Conservation (phyloP, 2,113 vertebrate genomes). For the Sinocyclocheilus grahami region DNA sequence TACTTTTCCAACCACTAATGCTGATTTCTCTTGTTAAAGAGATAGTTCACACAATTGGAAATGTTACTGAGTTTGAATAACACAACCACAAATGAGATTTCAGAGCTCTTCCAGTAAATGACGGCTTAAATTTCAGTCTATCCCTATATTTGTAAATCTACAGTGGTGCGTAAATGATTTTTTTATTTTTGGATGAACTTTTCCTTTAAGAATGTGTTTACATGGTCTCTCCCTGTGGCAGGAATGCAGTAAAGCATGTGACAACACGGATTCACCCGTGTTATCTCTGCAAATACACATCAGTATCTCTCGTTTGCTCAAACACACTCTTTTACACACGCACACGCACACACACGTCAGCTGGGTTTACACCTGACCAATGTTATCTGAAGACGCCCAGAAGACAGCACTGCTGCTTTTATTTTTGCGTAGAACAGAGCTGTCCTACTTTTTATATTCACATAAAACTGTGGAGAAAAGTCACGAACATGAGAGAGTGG, state of each 20-base stretch:
- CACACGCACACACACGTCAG: background rate
- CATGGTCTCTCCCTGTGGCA: background rate
- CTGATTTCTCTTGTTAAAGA: background rate
- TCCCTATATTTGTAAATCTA: background rate
- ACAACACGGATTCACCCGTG: constrained; percentile 52
- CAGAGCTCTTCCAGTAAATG: background rate
- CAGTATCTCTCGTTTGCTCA: constrained; percentile 2
- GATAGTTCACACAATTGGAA: background rate
- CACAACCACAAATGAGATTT: background rate
- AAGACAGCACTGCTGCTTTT: background rate
- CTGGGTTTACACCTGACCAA: constrained; percentile 35
- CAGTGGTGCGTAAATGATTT: background rate
- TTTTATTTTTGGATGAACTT: background rate
- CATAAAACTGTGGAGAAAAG: constrained; percentile 33
- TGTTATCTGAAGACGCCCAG: constrained; percentile 45
- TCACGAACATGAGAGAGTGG: background rate
- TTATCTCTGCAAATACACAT: constrained; percentile 51
- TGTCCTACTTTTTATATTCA: constrained; percentile 26
- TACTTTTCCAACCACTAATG: background rate
- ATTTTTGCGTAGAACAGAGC: constrained; percentile 28
- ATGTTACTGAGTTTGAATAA: background rate
- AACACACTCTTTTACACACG: background rate
- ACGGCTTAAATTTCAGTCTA: background rate
- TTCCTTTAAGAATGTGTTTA: background rate
- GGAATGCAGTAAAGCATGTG: constrained; percentile 51